Conservation (phyloP, 2,888 invertebrate species). For the Hartigia nigra region DNA sequence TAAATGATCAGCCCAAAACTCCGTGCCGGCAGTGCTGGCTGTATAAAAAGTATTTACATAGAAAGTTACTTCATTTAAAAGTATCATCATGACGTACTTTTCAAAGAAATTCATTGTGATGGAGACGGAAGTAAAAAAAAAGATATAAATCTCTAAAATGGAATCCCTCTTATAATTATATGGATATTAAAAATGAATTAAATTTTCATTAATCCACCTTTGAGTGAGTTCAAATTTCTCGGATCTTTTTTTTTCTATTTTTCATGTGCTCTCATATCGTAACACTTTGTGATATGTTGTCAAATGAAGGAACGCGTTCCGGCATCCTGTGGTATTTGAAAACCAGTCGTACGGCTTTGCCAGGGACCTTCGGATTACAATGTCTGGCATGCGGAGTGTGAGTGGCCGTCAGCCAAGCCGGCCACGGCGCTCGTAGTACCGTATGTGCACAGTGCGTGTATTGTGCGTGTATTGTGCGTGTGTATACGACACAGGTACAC, state of each 20-base stretch:
- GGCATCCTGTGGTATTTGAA: slow-evolving; percentile 28
- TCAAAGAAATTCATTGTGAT: not conserved
- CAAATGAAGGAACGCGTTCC: slow-evolving; percentile 22
- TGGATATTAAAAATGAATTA: not conserved
- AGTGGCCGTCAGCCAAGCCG: slow-evolving; percentile 1
- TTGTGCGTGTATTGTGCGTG: not conserved
- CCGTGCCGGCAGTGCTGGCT: slow-evolving; percentile 25
- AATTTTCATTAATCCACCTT: not conserved
- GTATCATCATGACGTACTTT: not conserved
- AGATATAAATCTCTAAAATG: not conserved
- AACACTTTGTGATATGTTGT: not conserved
- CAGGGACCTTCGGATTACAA: slow-evolving; percentile 45
- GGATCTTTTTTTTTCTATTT: not conserved
- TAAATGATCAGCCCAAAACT: slow-evolving; percentile 36
- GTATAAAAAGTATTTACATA: slow-evolving; percentile 1
- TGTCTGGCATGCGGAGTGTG: slow-evolving; percentile 42
- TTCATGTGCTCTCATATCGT: not conserved
- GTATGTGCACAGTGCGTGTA: not conserved
- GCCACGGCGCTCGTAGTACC: not conserved
- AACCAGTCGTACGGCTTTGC: slow-evolving; percentile 50
- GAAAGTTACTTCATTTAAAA: not conserved
- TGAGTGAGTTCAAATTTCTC: not conserved
- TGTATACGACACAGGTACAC: not conserved
- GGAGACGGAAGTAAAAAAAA: not conserved
- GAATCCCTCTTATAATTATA: not conserved